Evolutionary conservation across 2,797 vertebrate genomes (phyloP).

Genomic region (Tragopan temminckii): DNA sequence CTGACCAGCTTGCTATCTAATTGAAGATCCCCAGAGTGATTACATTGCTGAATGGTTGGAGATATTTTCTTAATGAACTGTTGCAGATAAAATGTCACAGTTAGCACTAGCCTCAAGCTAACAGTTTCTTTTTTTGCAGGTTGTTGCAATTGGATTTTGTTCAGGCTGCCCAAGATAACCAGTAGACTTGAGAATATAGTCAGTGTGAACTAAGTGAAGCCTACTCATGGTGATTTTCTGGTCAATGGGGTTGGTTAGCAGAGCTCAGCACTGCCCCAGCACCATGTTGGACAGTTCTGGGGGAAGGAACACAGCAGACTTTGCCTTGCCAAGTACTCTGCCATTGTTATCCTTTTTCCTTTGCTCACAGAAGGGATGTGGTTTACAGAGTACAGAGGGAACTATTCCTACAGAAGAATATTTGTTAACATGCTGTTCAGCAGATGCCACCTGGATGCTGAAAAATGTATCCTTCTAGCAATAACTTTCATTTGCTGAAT

Average conservation of each 20-base stretch:
- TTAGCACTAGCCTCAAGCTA: neutral
- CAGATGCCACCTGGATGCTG: neutral
- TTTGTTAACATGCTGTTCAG: neutral
- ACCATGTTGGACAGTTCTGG: accelerated
- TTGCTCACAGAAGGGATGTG: neutral
- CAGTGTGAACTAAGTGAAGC: neutral
- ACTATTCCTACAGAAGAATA: neutral
- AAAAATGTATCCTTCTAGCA: neutral
- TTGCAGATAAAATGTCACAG: neutral
- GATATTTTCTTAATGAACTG: neutral
- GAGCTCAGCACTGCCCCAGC: neutral
- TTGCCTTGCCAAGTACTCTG: neutral
- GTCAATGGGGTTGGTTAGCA: neutral
- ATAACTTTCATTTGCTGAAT: neutral
- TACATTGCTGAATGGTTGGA: neutral
- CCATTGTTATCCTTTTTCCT: neutral
- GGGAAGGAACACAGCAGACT: accelerated
- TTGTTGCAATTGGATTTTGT: neutral
- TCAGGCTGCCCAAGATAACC: neutral
- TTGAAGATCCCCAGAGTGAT: neutral
- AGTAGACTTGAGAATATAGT: neutral
- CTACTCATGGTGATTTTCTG: neutral
- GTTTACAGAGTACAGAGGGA: neutral
- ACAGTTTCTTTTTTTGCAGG: accelerated
- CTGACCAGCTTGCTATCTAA: neutral